Base-by-base conservation (phyloP, 1,140 invertebrate genomes). In the Aphaenogaster rudis region DNA sequence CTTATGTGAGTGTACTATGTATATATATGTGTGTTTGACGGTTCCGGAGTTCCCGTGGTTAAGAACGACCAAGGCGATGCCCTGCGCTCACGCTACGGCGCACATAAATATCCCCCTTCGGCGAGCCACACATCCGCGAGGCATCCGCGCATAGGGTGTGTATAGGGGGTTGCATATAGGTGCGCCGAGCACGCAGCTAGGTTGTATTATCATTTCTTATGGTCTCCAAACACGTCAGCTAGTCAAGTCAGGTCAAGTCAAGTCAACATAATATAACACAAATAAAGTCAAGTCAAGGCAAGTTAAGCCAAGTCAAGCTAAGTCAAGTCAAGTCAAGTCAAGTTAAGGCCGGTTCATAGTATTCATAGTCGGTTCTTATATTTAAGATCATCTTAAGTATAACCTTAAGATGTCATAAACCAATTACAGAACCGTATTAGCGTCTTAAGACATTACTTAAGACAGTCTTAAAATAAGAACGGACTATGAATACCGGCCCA, bases 161-260 rank as follows among this genome's bases (percentile, higher is more conserved):
- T 52, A 59, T 48, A 79, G 33, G 72, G 77, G 54, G 45, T n/a
- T 57, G 33, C 69, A 61, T 86, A 85, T 50, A 81, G 50, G 66
- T 45, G 45, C n/a, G 42, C 80, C 52, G 39, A 8, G 28, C 54
- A 76, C 54, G 82, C 57, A 82, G 59, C 82, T 48, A n/a, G 17
- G 42, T 63, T 87, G 81, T 87, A 85, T 90, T 89, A 91, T 89
- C 91, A 92, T 92, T 92, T 92, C 88, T 91, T 92, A 91, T 80
- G 88, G 88, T 90, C 57, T 88, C 64, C 72, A 33, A 33, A 80
- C 84, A 79, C 76, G 63, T 66, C 28, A 77, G 36, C 66, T 7
- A 79, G 21, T 28, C 77, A 79, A 66, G 2, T 64, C 6, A 5
- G 17, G 13, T 11, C 15, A 66, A n/a, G 64, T 33, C 17, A 8